A percentile compares a stretch with the other conserved stretches of the same genome.
These are phyloP conservation scores for Sorex fumeus DNA, from an alignment of 2,113 vertebrate genomes.

Conservation along the genomic window DNA sequence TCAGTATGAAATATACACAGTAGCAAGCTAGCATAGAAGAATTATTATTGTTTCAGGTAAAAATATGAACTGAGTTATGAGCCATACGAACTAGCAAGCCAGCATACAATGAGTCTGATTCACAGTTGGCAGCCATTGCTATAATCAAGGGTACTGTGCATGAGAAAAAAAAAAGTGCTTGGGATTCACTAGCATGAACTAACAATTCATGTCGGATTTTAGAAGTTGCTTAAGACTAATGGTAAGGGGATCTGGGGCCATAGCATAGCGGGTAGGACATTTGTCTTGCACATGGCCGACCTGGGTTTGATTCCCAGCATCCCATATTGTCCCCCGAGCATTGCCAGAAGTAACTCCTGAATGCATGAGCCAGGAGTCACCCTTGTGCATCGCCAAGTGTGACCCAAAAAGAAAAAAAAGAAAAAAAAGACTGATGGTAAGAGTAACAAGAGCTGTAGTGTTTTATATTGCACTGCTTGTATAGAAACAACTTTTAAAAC, in stretches of 20 bases:
- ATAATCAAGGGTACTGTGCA: background rate
- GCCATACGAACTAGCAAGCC: no score
- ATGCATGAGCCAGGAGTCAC: no score
- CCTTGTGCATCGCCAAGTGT: no score
- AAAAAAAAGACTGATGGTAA: no score
- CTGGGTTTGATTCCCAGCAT: no score
- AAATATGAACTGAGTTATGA: no score
- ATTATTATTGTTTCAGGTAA: background rate
- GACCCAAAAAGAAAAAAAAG: no score
- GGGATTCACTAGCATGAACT: background rate
- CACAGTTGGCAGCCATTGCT: background rate
- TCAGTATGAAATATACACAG: background rate
- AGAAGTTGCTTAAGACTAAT: background rate
- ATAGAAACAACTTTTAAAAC: background rate
- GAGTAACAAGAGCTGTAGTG: background rate
- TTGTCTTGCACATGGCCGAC: no score
- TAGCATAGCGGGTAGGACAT: no score
- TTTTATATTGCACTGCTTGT: background rate
- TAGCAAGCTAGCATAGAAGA: background rate
- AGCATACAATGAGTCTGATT: no score
- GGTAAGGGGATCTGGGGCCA: background rate
- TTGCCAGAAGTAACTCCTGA: no score
- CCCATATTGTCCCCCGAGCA: no score
- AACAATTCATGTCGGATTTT: background rate
- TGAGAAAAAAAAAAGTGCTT: background rate